These are phyloP conservation scores for Odontothrips loti DNA, from an alignment of 2,888 invertebrate species.

Conservation along the genomic window DNA sequence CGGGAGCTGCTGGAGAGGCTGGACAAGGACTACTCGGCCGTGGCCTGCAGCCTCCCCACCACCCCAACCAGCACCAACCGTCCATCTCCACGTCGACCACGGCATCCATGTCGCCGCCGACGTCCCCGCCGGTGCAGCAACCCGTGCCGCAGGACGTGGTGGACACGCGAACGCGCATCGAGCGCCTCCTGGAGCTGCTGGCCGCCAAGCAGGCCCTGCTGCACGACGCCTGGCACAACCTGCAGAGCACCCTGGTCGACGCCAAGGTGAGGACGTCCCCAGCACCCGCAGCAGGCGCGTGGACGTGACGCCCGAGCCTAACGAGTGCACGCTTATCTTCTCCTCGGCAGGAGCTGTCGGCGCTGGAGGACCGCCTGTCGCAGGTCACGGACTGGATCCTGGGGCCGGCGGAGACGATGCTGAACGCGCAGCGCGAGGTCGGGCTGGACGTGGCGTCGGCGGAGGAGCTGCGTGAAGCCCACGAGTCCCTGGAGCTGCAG, in stretches of 20 bases:
- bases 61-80: background rate
- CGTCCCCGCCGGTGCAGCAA: constrained; percentile 27
- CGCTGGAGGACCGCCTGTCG: constrained; percentile 61
- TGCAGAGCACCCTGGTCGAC: constrained; percentile 56
- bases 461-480: constrained; percentile 65
- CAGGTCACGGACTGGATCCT: constrained; percentile 74
- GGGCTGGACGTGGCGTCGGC: constrained; percentile 69
- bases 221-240: constrained; percentile 57
- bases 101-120: background rate
- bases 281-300: no score
- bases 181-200: constrained; percentile 54
- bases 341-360: constrained; percentile 57
- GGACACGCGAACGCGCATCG: constrained; percentile 57
- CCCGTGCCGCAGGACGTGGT: constrained; percentile 53
- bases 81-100: background rate
- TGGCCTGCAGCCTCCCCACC: constrained; percentile 26
- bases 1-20: constrained; percentile 45
- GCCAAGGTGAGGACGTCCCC: no score
- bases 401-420: constrained; percentile 68
- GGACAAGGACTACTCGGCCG: constrained; percentile 35
- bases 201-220: constrained; percentile 55
- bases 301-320: no score
- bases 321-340: no score
- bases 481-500: constrained; percentile 69
- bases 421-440: constrained; percentile 65